phyloP scores from a whole-genome alignment of 2,113 vertebrate genomes.

The Sinocyclocheilus grahami region DNA sequence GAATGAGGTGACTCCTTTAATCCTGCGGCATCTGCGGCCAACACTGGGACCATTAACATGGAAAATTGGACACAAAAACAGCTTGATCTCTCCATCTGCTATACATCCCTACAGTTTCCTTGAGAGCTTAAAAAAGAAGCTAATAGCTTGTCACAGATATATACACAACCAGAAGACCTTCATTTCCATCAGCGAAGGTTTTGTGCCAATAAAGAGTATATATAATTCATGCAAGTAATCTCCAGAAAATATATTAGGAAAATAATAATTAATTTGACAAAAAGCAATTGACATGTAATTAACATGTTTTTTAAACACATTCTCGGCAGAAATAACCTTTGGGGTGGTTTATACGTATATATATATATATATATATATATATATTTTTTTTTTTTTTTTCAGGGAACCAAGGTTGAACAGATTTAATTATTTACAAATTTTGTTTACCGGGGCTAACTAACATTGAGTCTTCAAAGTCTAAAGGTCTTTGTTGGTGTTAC shows the following conservation, averaged over 20 bases:
- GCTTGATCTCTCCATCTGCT: constrained; percentile 21
- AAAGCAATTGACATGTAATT: background rate
- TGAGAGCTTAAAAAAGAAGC: background rate
- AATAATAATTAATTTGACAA: background rate
- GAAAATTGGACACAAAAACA: constrained; percentile 35
- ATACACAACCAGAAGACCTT: background rate
- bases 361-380: no score
- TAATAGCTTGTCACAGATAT: constrained; percentile 13
- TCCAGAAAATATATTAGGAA: background rate
- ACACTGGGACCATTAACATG: constrained; percentile 19
- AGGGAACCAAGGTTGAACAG: background rate
- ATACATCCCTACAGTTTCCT: background rate
- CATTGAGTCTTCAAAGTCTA: background rate
- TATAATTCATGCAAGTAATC: background rate
- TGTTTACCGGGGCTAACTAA: background rate
- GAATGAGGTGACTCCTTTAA: constrained; percentile 14
- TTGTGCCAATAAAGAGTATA: background rate
- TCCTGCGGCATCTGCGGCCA: constrained; percentile 29
- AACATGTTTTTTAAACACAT: background rate
- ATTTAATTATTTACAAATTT: background rate
- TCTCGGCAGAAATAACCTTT: background rate
- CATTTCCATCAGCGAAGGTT: background rate
- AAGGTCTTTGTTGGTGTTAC: background rate
- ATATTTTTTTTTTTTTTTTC: background rate
- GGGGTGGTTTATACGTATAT: background rate